Percentiles rank a stretch among this genome's conserved stretches.
These are phyloP conservation scores for Drosophila aldrichi DNA, from an alignment of 2,888 invertebrate species.

Conservation along the genomic window DNA sequence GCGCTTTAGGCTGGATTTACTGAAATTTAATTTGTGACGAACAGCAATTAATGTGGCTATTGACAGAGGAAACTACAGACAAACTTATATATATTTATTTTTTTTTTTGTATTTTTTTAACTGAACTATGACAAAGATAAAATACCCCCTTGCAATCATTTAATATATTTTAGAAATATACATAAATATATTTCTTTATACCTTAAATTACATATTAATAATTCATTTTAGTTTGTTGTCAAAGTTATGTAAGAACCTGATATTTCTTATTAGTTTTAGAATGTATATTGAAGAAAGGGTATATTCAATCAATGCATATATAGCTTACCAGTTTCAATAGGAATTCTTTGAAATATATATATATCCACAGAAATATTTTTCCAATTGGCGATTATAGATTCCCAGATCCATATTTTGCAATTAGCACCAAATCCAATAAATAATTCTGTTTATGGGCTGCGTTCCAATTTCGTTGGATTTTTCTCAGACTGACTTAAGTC, in stretches of 20 bases:
- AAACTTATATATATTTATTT: no score
- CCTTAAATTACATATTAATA: neutral
- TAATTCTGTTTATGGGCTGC: neutral
- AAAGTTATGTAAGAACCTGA: no score
- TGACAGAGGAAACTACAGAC: neutral
- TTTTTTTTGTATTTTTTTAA: neutral
- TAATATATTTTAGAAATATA: neutral
- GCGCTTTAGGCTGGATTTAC: constrained; percentile 15
- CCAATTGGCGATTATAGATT: neutral
- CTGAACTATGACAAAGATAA: neutral
- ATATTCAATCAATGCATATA: no score
- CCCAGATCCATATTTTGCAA: neutral
- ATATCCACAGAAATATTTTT: no score
- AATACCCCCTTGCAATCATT: neutral
- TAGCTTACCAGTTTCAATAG: no score
- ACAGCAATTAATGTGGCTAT: constrained; percentile 6
- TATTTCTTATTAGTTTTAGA: no score
- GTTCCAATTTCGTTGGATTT: constrained; percentile 15
- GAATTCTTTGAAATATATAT: no score
- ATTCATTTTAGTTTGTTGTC: no score
- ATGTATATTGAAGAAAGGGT: no score
- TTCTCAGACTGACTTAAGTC: constrained; percentile 1
- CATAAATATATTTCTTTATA: neutral
- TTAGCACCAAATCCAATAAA: neutral
- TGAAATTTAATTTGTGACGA: constrained; percentile 28